A percentile compares a stretch with the other conserved stretches of the same genome.
phyloP scores from a whole-genome alignment of 2,888 invertebrate genomes.

The Cartodere bifasciata region DNA sequence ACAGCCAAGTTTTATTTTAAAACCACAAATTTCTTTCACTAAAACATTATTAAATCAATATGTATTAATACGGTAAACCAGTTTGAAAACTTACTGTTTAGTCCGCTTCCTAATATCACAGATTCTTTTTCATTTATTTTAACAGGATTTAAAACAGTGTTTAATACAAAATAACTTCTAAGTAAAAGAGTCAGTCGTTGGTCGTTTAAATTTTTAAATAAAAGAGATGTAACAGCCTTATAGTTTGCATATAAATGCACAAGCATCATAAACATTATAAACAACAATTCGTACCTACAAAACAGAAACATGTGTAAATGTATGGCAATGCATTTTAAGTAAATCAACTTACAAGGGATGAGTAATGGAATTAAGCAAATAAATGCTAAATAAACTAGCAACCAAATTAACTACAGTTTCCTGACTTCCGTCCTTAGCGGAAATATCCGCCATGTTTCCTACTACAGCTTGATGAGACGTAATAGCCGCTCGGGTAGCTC shows the following conservation, averaged over 20 bases:
- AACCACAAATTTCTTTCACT: conserved; percentile 49
- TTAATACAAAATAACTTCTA: conserved; percentile 50
- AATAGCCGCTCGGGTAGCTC: conserved; percentile 83
- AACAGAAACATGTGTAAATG: conserved; percentile 11
- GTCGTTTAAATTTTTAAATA: conserved; percentile 70
- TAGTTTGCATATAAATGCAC: conserved; percentile 83
- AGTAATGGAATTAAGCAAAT: conserved; percentile 56
- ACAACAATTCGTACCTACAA: conserved; percentile 54
- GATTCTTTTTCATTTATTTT: conserved; percentile 61
- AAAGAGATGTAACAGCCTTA: conserved; percentile 68
- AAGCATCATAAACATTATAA: conserved; percentile 60
- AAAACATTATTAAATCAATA: conserved; percentile 25
- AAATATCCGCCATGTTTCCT: conserved; percentile 86
- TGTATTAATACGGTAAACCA: conserved; percentile 11
- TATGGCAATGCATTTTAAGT: too few species aligned
- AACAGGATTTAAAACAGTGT: conserved; percentile 46
- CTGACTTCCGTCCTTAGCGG: conserved; percentile 93
- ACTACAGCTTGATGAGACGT: conserved; percentile 86
- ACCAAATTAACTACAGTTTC: conserved; percentile 90
- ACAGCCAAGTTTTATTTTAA: conserved; percentile 45
- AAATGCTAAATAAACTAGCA: conserved; percentile 67
- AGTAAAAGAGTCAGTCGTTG: conserved; percentile 61
- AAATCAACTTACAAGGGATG: conserved; percentile 35
- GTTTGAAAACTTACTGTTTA: conserved; percentile 25
- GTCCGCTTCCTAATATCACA: conserved; percentile 45